phyloP scores from a whole-genome alignment of 2,888 invertebrate species.

The Coleophora deauratella region DNA sequence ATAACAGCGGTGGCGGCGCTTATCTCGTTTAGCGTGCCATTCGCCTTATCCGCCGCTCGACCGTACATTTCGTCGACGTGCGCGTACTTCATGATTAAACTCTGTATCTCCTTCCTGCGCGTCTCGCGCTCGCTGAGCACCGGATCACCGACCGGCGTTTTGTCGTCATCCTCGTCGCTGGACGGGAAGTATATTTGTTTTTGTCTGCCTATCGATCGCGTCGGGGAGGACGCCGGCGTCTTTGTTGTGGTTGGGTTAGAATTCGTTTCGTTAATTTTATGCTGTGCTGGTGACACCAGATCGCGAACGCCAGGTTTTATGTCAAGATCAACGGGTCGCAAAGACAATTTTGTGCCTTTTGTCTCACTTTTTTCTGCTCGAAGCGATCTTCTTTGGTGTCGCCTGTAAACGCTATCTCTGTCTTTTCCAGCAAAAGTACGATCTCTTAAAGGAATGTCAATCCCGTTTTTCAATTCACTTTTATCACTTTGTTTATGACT shows the following conservation, averaged over 20 bases:
- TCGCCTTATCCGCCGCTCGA: slow-evolving; percentile 51
- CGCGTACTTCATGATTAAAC: slow-evolving; percentile 87
- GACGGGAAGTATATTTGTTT: slow-evolving; percentile 66
- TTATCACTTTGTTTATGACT: slow-evolving; percentile 48
- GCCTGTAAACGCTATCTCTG: slow-evolving; percentile 63
- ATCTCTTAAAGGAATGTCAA: slow-evolving; percentile 42
- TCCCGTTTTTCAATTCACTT: slow-evolving; percentile 54
- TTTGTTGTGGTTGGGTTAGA: slow-evolving; percentile 36
- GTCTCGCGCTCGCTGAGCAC: slow-evolving; percentile 82
- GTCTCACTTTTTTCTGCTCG: slow-evolving; percentile 79
- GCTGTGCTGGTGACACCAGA: slow-evolving; percentile 65
- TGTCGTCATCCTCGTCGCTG: slow-evolving; percentile 70
- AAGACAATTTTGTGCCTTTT: slow-evolving; percentile 57
- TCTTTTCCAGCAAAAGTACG: slow-evolving; percentile 54
- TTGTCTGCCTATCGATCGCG: slow-evolving; percentile 50
- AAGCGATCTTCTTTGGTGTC: slow-evolving; percentile 71
- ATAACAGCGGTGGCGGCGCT: slow-evolving; percentile 26
- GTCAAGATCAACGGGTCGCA: slow-evolving; percentile 64
- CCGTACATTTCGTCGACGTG: slow-evolving; percentile 83
- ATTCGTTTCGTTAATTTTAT: slow-evolving; percentile 47
- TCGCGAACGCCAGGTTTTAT: slow-evolving; percentile 62
- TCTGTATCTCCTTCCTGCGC: slow-evolving; percentile 87
- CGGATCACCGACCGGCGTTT: slow-evolving; percentile 71
- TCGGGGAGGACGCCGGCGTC: slow-evolving; percentile 53
- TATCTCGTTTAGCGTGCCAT: slow-evolving; percentile 35